Conservation (phyloP, 2,888 invertebrate species). For the Deilephila porcellus region DNA sequence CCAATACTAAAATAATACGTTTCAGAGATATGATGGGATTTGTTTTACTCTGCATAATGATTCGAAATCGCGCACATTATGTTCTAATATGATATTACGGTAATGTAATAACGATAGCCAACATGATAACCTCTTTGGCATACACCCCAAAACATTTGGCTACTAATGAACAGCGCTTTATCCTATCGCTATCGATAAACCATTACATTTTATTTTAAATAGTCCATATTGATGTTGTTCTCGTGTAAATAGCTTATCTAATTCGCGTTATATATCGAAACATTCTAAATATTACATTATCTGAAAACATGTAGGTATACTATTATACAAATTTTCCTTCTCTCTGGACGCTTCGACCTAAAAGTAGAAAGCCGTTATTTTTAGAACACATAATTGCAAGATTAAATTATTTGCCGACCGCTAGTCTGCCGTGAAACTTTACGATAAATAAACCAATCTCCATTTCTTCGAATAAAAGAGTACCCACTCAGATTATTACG, state of each 20-base stretch:
- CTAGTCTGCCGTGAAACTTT: not conserved
- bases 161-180: constrained; percentile 36
- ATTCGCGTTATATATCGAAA: too few species aligned
- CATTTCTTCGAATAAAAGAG: too few species aligned
- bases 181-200: constrained; percentile 18
- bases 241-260: too few species aligned
- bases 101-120: constrained; percentile 18
- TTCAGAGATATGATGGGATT: not conserved
- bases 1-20: too few species aligned
- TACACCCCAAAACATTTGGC: constrained; percentile 47
- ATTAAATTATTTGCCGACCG: not conserved
- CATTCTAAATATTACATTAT: too few species aligned
- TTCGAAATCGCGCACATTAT: not conserved
- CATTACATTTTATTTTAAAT: constrained; percentile 23
- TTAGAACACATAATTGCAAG: not conserved
- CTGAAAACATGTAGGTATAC: too few species aligned
- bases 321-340: too few species aligned
- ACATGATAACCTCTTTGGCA: constrained; percentile 44
- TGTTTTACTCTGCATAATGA: constrained; percentile 5
- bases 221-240: not conserved
- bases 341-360: too few species aligned
- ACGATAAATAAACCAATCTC: not conserved
- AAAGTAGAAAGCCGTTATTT: not conserved
- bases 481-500: too few species aligned
- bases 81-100: constrained; percentile 18